These are phyloP conservation scores for Pseudomyrmex flavicornis DNA, from an alignment of 1,140 invertebrate genomes.

Conservation along the genomic window DNA sequence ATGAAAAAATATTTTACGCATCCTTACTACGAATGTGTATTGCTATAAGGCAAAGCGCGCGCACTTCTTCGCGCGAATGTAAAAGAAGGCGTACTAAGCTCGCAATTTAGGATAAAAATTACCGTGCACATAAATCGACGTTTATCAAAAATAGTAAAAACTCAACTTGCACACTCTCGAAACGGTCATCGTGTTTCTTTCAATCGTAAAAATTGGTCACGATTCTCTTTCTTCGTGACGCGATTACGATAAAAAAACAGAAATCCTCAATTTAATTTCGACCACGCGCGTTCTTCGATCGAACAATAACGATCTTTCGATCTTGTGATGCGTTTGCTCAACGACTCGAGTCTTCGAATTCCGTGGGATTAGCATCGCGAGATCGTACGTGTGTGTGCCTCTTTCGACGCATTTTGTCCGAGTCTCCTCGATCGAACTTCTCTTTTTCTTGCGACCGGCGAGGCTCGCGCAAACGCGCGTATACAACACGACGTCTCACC, in stretches of 20 bases:
- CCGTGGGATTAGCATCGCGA: not conserved
- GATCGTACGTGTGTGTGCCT: slow-evolving; percentile 35
- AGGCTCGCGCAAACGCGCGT: not conserved
- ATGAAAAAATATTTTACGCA: slow-evolving; percentile 29
- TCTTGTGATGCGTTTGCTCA: not conserved
- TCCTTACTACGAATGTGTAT: not conserved
- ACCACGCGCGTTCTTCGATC: too few species aligned
- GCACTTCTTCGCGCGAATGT: slow-evolving; percentile 8
- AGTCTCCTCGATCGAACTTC: not conserved
- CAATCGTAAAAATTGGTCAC: too few species aligned
- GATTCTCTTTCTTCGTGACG: too few species aligned
- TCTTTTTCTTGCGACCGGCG: not conserved
- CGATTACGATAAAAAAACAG: too few species aligned
- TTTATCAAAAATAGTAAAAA: slow-evolving; percentile 47
- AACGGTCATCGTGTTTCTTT: not conserved
- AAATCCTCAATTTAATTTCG: not conserved
- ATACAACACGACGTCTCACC: slow-evolving; percentile 35
- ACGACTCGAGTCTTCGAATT: slow-evolving; percentile 12
- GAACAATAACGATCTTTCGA: not conserved
- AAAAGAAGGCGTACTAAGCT: slow-evolving; percentile 23
- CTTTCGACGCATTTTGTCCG: not conserved
- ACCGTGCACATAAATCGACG: slow-evolving; percentile 19
- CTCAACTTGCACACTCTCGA: slow-evolving; percentile 3
- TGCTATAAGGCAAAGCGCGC: slow-evolving; percentile 26
- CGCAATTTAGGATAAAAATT: slow-evolving; percentile 44